Evolutionary conservation across 2,113 vertebrate genomes (phyloP).

Genomic region (Myotis yumanensis): DNA sequence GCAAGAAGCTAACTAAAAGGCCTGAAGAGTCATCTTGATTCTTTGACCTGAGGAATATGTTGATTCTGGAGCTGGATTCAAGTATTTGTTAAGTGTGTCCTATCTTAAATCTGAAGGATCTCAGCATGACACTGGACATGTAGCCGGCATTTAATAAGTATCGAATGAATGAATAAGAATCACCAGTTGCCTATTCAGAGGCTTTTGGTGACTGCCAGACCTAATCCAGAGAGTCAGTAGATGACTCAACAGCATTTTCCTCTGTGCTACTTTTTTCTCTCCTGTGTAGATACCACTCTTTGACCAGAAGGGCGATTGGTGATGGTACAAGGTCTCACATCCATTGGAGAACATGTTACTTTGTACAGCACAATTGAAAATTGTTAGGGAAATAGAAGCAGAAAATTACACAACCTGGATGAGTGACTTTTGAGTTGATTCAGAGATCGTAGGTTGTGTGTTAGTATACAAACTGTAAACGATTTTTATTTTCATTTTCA

Average conservation of each 20-base stretch:
- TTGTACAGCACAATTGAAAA: neutral
- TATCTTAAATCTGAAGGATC: neutral
- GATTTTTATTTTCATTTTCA: conserved; percentile 29
- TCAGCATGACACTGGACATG: neutral
- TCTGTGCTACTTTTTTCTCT: neutral
- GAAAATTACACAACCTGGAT: neutral
- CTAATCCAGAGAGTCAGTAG: neutral
- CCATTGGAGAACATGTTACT: neutral
- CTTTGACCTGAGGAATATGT: neutral
- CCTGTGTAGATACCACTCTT: neutral
- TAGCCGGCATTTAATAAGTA: neutral
- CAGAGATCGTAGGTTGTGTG: neutral
- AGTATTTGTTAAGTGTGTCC: neutral
- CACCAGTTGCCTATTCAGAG: neutral
- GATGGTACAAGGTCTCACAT: neutral
- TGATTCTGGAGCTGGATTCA: neutral
- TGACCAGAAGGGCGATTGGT: neutral
- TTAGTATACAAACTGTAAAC: neutral
- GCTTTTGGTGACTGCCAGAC: neutral
- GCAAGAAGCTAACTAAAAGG: neutral
- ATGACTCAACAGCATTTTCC: neutral
- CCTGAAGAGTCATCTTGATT: neutral
- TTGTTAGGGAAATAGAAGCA: neutral
- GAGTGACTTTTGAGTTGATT: neutral
- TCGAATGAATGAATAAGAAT: neutral